Base-by-base conservation (phyloP, 1,140 invertebrate genomes). In the Magallana gigas region DNA sequence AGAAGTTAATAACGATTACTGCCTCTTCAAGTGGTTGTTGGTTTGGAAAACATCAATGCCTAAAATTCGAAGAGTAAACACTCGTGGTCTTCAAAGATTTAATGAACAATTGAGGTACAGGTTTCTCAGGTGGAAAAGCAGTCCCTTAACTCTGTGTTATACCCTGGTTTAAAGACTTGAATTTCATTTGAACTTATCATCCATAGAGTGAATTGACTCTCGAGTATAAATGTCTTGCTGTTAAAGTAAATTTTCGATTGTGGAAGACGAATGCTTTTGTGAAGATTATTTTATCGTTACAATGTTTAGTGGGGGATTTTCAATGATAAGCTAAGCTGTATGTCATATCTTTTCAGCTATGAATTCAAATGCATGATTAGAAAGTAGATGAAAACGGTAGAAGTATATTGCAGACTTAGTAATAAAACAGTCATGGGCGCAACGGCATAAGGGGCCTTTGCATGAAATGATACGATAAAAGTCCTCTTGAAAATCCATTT, bases 391-490 rank as follows among this genome's bases (percentile, higher is more conserved):
- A n/a, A 64, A 64, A 64, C 16, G 60, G 60, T 12, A 16, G 18
- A 48, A 48, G 36, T 48, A 64, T 64, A 64, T 64, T 64, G 60
- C 16, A 64, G 18, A 16, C 18, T 64, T 16, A 16, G 16, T n/a
- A 64, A 64, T 64, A 64, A 64, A 64, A 64, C 60, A 64, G 18
- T 64, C 60, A 64, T 5, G 60, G 18, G 60, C 18, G 60, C 16
- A 16, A 64, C 18, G 60, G 18, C 18, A 64, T 64, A n/a, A 64
- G 60, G 18, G 14, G 18, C 18, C 60, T 64, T 64, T 18, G 7
- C 60, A 64, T 64, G 60, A 64, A 64, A 64, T 64, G 60, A 64
- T 64, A 64, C 60, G 60, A 64, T 64, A 64, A 16, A 64, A n/a
- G 18, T 64, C 60, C 60, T 64, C 60, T 64, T 64, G 16, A 64